Conservation (phyloP, 2,888 invertebrate species). For the Eupithecia centaureata region DNA sequence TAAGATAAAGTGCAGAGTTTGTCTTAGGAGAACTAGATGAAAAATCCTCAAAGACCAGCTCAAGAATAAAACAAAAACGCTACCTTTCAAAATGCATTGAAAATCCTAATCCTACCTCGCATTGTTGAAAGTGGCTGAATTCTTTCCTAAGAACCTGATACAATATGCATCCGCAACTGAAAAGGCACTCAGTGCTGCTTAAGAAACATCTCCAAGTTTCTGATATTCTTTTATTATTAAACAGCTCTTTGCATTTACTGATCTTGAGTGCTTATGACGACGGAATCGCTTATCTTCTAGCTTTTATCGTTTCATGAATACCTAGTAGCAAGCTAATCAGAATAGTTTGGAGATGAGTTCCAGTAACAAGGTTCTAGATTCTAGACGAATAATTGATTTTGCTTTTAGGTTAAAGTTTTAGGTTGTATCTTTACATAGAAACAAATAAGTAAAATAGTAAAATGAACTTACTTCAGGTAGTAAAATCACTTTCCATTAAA, state of each 20-base stretch:
- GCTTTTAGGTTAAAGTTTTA: background rate
- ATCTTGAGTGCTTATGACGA: conserved; percentile 32
- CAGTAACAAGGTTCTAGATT: background rate
- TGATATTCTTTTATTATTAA: conserved; percentile 42
- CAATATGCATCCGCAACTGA: conserved; percentile 67
- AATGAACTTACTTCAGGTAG: background rate
- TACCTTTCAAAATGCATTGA: conserved; percentile 12
- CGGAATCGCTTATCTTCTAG: conserved; percentile 30
- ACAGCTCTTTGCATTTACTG: conserved; percentile 30
- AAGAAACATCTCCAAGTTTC: conserved; percentile 40
- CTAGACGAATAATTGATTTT: conserved; percentile 8
- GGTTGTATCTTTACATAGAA: background rate
- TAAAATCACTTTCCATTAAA: too few relatives aligned
- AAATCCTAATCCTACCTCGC: conserved; percentile 1
- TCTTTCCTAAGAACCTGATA: conserved; percentile 66
- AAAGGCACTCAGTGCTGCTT: conserved; percentile 50
- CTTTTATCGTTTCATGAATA: conserved; percentile 29
- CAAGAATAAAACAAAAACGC: background rate
- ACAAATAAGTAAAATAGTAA: background rate
- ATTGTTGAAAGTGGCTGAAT: conserved; percentile 37
- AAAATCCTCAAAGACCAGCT: background rate
- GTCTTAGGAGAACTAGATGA: background rate
- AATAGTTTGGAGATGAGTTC: conserved; percentile 10
- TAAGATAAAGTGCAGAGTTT: too few relatives aligned
- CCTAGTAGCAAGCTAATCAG: conserved; percentile 13